A percentile compares a stretch with the other conserved stretches of the same genome.
Evolutionary conservation across 2,888 invertebrate genomes (phyloP).

Genomic region (Ephialtes manifestator): DNA sequence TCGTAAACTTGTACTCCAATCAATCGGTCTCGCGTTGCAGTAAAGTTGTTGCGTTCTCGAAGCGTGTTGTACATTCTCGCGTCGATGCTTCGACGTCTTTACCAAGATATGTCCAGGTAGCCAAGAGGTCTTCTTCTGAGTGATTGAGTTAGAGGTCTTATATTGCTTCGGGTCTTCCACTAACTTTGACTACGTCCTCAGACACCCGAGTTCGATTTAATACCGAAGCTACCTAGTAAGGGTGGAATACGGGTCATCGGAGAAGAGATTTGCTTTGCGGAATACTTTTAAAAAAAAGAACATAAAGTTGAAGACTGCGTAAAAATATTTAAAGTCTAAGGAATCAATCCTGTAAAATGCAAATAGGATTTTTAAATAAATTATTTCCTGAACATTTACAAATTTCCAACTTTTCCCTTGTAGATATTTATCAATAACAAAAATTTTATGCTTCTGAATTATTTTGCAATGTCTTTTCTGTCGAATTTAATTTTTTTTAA

Average conservation of each 20-base stretch:
- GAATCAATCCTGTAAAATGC: too few species aligned
- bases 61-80: conserved; percentile 18
- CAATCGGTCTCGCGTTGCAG: conserved; percentile 71
- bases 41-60: conserved; percentile 71
- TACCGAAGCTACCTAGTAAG: not conserved
- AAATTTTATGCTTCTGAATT: too few species aligned
- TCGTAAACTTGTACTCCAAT: conserved; percentile 80
- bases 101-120: conserved; percentile 14
- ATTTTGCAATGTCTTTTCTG: too few species aligned
- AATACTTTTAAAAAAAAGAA: not conserved
- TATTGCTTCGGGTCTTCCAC: conserved; percentile 6
- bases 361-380: too few species aligned
- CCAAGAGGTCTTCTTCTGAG: conserved; percentile 12
- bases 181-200: conserved; percentile 25
- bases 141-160: conserved; percentile 21
- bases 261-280: not conserved
- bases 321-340: too few species aligned
- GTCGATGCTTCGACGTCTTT: conserved; percentile 21
- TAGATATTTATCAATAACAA: too few species aligned
- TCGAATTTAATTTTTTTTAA: too few species aligned
- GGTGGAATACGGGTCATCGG: not conserved
- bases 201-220: not conserved
- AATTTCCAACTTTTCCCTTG: too few species aligned
- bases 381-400: too few species aligned
- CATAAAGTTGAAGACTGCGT: not conserved